Evolutionary conservation across 2,888 invertebrate genomes (phyloP).

Genomic region (Pharmacophagus antenor): DNA sequence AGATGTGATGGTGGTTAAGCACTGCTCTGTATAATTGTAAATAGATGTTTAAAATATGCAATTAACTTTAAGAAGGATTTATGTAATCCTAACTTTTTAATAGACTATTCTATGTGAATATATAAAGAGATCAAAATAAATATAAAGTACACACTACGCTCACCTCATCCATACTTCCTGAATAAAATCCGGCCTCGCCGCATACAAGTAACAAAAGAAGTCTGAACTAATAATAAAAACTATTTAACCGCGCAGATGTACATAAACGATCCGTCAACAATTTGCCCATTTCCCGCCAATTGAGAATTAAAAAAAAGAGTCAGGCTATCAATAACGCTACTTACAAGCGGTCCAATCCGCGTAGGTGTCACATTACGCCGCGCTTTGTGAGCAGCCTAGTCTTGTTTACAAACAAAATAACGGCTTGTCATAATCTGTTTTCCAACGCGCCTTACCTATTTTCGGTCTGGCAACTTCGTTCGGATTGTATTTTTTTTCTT

Average conservation of each 20-base stretch:
- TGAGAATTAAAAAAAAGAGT: slow-evolving; percentile 57
- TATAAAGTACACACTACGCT: slow-evolving; percentile 29
- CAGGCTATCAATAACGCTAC: slow-evolving; percentile 67
- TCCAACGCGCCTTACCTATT: slow-evolving; percentile 70
- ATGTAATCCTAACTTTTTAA: no score
- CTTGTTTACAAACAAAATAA: slow-evolving; percentile 80
- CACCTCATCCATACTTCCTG: slow-evolving; percentile 52
- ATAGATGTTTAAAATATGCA: no score
- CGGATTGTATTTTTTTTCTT: slow-evolving; percentile 58
- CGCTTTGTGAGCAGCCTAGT: slow-evolving; percentile 56
- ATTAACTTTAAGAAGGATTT: no score
- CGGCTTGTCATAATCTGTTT: slow-evolving; percentile 79
- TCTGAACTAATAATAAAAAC: slow-evolving; percentile 52
- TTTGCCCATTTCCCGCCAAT: slow-evolving; percentile 70
- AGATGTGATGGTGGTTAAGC: no score
- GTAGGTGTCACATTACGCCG: slow-evolving; percentile 76
- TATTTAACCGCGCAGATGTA: slow-evolving; percentile 58
- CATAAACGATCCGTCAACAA: slow-evolving; percentile 64
- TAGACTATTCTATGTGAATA: no score
- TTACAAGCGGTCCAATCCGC: slow-evolving; percentile 66
- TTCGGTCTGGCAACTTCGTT: slow-evolving; percentile 70
- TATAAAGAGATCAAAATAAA: no score
- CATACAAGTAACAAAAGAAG: slow-evolving; percentile 43
- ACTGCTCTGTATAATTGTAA: no score
- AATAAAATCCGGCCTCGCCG: slow-evolving; percentile 30